Evolutionary conservation across 2,113 vertebrate genomes (phyloP).

Genomic region (Zonotrichia leucophrys): DNA sequence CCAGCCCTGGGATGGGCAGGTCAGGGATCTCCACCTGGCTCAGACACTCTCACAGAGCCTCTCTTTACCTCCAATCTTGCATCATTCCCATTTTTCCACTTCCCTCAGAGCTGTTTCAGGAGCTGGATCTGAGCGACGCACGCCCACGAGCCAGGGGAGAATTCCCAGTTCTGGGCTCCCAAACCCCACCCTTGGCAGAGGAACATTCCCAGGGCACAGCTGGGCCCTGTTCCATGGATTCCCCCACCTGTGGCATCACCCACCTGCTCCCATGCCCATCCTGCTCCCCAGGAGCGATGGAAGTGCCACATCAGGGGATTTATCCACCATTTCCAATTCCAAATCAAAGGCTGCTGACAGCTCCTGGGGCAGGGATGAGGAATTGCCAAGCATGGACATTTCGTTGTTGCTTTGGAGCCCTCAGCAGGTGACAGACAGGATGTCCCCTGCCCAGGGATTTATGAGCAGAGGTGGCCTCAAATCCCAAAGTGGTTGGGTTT

Average conservation of each 20-base stretch:
- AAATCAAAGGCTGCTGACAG: not conserved
- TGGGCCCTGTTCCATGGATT: not conserved
- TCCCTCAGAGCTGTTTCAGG: not conserved
- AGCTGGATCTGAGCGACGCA: rapidly evolving
- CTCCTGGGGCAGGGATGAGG: not conserved
- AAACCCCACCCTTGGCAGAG: not conserved
- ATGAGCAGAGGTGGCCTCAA: not conserved
- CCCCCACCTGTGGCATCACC: not conserved
- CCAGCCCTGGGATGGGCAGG: not conserved
- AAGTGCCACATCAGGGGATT: rapidly evolving
- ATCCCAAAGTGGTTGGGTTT: not conserved
- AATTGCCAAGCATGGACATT: not conserved
- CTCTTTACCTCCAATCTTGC: rapidly evolving
- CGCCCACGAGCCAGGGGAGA: rapidly evolving
- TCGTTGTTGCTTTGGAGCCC: not conserved
- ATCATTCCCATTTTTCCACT: not conserved
- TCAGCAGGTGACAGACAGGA: not conserved
- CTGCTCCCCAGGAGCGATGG: not conserved
- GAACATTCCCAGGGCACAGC: not conserved
- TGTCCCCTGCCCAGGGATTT: not conserved
- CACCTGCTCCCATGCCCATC: not conserved
- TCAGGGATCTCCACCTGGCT: not conserved
- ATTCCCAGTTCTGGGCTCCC: not conserved
- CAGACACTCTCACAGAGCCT: not conserved
- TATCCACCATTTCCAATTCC: not conserved